Evolutionary conservation across 2,888 invertebrate species (phyloP).

Genomic region (Ligdia adustata): DNA sequence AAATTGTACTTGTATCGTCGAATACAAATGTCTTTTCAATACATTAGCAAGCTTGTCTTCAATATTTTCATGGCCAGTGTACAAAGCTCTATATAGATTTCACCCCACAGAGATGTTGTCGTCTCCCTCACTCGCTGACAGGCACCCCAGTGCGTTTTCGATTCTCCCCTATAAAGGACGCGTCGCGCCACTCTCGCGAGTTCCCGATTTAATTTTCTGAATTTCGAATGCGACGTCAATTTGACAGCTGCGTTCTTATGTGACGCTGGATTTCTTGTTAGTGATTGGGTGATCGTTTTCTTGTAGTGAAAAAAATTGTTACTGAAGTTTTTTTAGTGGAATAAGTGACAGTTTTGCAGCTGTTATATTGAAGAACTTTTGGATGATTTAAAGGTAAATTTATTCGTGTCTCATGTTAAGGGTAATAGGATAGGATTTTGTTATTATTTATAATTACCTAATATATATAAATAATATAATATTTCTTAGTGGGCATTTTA

Average conservation of each 20-base stretch:
- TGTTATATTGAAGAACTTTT: slow-evolving; percentile 10
- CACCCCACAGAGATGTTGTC: slow-evolving; percentile 51
- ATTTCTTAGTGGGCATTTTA: too few relatives aligned
- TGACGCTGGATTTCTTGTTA: slow-evolving; percentile 18
- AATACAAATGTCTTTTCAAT: not conserved
- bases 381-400: slow-evolving; percentile 24
- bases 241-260: slow-evolving; percentile 6
- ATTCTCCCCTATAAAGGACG: slow-evolving; percentile 25
- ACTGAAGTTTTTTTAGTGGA: slow-evolving; percentile 19
- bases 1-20: too few relatives aligned
- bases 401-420: too few relatives aligned
- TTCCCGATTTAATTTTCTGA: slow-evolving; percentile 33
- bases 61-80: slow-evolving; percentile 41
- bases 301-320: slow-evolving; percentile 15
- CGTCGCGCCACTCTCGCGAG: slow-evolving; percentile 13
- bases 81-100: slow-evolving; percentile 63
- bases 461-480: too few relatives aligned
- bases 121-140: slow-evolving; percentile 55
- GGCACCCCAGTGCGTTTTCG: slow-evolving; percentile 58
- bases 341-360: slow-evolving; percentile 27
- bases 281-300: slow-evolving; percentile 19
- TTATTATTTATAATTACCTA: too few relatives aligned
- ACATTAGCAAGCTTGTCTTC: slow-evolving; percentile 4
- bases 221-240: slow-evolving; percentile 36
- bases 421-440: too few relatives aligned